Evolutionary conservation across 2,888 invertebrate genomes (phyloP).

Genomic region (Microctonus hyperodae): DNA sequence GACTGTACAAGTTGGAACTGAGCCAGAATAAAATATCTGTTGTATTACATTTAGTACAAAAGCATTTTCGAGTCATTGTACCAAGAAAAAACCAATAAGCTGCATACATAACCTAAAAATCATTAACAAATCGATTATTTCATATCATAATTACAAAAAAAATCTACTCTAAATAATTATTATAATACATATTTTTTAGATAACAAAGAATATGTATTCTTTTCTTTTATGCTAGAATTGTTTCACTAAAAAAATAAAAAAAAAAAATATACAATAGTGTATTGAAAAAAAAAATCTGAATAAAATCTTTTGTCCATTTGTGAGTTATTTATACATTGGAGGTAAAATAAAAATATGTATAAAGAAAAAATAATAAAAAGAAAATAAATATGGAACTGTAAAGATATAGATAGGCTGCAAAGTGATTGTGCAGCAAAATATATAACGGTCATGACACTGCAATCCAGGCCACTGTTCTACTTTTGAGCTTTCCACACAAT

Average conservation of each 20-base stretch:
- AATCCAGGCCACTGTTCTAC: conserved; percentile 60
- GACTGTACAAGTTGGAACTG: conserved; percentile 45
- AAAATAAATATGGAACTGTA: conserved; percentile 19
- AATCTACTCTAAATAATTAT: too few species aligned
- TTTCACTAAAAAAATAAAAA: too few species aligned
- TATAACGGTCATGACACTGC: conserved; percentile 57
- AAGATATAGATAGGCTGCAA: conserved; percentile 22
- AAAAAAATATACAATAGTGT: too few species aligned
- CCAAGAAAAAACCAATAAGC: neutral
- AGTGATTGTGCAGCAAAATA: conserved; percentile 41
- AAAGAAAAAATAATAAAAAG: conserved; percentile 29
- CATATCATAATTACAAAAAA: too few species aligned
- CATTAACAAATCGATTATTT: too few species aligned
- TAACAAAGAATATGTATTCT: too few species aligned
- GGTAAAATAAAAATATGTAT: conserved; percentile 9
- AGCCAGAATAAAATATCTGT: conserved; percentile 48
- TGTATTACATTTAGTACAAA: conserved; percentile 45
- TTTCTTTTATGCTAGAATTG: too few species aligned
- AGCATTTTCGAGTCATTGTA: conserved; percentile 44
- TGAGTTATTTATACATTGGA: neutral
- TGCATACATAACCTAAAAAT: too few species aligned
- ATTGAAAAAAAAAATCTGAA: neutral
- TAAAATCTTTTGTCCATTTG: neutral
- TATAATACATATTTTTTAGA: too few species aligned
- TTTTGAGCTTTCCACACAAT: conserved; percentile 50